These are phyloP conservation scores for Chloroceryle amazona DNA, from an alignment of 2,797 vertebrate genomes.

Conservation along the genomic window DNA sequence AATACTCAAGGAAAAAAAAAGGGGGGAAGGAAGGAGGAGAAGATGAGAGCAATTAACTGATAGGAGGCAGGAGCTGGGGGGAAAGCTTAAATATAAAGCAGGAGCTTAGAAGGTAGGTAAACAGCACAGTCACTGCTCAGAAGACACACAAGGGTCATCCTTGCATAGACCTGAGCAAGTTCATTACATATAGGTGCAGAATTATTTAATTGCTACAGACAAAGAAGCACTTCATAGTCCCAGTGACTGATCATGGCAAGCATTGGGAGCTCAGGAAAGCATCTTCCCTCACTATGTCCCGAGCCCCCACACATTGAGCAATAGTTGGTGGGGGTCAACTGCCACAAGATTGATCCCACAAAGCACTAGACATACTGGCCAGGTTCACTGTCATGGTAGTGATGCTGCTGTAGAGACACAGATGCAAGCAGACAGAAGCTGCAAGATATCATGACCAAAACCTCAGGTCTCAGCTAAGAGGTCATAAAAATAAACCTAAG, in stretches of 20 bases:
- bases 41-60: background rate
- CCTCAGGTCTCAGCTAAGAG: background rate
- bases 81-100: background rate
- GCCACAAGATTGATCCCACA: fast-evolving
- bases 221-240: background rate
- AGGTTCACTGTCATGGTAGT: background rate
- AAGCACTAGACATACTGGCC: fast-evolving
- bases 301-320: background rate
- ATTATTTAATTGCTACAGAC: background rate
- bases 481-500: background rate
- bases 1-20: background rate
- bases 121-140: background rate
- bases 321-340: background rate
- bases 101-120: background rate
- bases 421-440: background rate
- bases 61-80: background rate
- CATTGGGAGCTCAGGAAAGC: background rate
- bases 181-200: background rate
- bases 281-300: background rate
- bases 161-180: background rate
- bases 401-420: background rate
- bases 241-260: background rate
- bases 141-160: background rate
- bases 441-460: background rate
- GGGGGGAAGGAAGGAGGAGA: fast-evolving